Base-by-base conservation (phyloP, 37 sponge, comb jelly and placozoan genomes). In the Crambe crambe region DNA sequence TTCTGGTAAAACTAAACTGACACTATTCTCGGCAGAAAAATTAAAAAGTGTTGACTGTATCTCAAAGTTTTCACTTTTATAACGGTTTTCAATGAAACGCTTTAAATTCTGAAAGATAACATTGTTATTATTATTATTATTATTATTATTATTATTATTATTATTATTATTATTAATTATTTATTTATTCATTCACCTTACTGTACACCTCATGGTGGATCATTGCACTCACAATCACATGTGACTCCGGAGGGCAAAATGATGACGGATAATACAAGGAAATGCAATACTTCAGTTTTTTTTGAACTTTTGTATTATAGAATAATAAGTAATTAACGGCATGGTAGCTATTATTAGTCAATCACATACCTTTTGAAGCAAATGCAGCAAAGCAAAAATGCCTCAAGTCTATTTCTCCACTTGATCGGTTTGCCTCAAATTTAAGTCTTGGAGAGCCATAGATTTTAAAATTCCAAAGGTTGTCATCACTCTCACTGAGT, bases 331-430 rank as follows among this genome's bases (percentile, higher is more conserved):
- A n/a, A n/a, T n/a, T n/a, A n/a, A n/a, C n/a, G n/a, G n/a, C n/a
- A n/a, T n/a, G n/a, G n/a, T n/a, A n/a, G n/a, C n/a, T n/a, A n/a
- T n/a, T n/a, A n/a, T n/a, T n/a, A n/a, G n/a, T n/a, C n/a, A n/a
- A n/a, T n/a, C n/a, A n/a, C n/a, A n/a, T n/a, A n/a, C n/a, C n/a
- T n/a, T n/a, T n/a, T n/a, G n/a, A n/a, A 23, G 43, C 71, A 38
- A 70, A 20, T 70, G 44, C 71, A 35, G 10, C n/a, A 42, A 70
- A 70, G 71, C 71, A 70, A 41, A 70, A 70, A 41, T 70, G 71
- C 35, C 26, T 39, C 43, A 70, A 9, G 18, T 38, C 36, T 6
- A 70, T 42, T 17, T 29, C 25, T 20, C 25, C 43, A 70, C n/a
- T 15, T 43, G 21, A n/a, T n/a, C n/a, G n/a, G n/a, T n/a, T n/a